These are phyloP conservation scores for Aradus depressus DNA, from an alignment of 2,888 invertebrate species.

Conservation along the genomic window DNA sequence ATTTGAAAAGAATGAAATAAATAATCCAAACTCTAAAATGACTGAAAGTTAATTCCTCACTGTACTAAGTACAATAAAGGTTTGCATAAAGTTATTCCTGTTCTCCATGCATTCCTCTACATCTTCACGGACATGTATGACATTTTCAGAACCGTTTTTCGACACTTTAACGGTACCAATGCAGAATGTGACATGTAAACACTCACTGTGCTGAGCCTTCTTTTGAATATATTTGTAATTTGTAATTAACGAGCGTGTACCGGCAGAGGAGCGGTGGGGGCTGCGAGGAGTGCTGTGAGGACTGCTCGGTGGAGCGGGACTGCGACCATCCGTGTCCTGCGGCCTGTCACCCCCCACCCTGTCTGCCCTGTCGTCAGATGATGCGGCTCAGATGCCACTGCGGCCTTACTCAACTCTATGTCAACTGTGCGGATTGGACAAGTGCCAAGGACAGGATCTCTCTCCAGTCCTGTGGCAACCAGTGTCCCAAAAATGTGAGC, in stretches of 20 bases:
- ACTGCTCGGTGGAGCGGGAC: slow-evolving; percentile 54
- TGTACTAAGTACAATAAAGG: no score
- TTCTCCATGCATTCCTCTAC: neutral
- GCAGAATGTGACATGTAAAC: no score
- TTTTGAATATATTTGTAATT: no score
- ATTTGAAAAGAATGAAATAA: no score
- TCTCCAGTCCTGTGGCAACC: slow-evolving; percentile 59
- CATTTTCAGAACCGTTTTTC: no score
- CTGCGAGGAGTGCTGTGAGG: slow-evolving; percentile 47
- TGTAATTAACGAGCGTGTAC: no score
- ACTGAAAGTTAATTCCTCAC: no score
- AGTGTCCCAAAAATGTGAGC: slow-evolving; percentile 69
- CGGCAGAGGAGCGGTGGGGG: slow-evolving; percentile 36
- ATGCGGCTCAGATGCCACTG: slow-evolving; percentile 60
- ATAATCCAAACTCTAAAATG: no score
- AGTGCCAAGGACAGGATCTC: slow-evolving; percentile 40
- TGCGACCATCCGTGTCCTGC: slow-evolving; percentile 64
- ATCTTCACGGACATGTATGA: neutral
- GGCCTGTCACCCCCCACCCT: slow-evolving; percentile 60
- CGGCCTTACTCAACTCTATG: slow-evolving; percentile 59
- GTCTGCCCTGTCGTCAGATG: slow-evolving; percentile 60
- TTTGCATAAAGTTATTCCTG: neutral
- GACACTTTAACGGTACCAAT: no score
- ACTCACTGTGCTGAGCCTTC: no score
- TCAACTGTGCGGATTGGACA: slow-evolving; percentile 59